Percentiles rank a stretch among this genome's conserved stretches.
Evolutionary conservation across 1,140 invertebrate genomes (phyloP).

Genomic region (Aplysia californica): DNA sequence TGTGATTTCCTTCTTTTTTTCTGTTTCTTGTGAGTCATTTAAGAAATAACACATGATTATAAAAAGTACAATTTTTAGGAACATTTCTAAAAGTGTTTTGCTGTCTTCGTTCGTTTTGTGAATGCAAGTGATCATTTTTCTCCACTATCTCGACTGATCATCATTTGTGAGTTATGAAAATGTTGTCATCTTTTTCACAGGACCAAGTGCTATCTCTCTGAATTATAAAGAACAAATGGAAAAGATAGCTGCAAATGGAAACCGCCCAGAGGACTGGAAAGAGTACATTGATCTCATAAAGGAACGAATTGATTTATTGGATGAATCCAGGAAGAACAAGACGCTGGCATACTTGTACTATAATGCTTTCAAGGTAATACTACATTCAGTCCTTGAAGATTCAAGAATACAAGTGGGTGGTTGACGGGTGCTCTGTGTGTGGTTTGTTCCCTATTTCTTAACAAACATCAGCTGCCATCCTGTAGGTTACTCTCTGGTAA

Average conservation of each 20-base stretch:
- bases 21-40: too few species aligned
- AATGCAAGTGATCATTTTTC: too few species aligned
- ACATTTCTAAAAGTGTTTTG: too few species aligned
- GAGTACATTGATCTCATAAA: slow-evolving; percentile 17
- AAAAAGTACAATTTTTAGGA: too few species aligned
- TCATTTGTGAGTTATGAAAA: background rate
- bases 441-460: background rate
- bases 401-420: background rate
- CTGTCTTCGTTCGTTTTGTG: too few species aligned
- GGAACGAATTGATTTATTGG: background rate
- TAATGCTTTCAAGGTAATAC: slow-evolving; percentile 20
- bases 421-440: too few species aligned
- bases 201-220: background rate
- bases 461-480: background rate
- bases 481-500: too few species aligned
- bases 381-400: background rate
- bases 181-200: background rate
- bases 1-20: too few species aligned
- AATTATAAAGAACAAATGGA: background rate
- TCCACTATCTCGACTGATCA: too few species aligned
- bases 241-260: slow-evolving; percentile 1
- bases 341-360: background rate
- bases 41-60: too few species aligned
- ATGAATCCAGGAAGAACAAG: background rate
- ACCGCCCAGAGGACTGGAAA: slow-evolving; percentile 18